Evolutionary conservation across 1,140 invertebrate species (phyloP).

Genomic region (Penaeus vannamei): DNA sequence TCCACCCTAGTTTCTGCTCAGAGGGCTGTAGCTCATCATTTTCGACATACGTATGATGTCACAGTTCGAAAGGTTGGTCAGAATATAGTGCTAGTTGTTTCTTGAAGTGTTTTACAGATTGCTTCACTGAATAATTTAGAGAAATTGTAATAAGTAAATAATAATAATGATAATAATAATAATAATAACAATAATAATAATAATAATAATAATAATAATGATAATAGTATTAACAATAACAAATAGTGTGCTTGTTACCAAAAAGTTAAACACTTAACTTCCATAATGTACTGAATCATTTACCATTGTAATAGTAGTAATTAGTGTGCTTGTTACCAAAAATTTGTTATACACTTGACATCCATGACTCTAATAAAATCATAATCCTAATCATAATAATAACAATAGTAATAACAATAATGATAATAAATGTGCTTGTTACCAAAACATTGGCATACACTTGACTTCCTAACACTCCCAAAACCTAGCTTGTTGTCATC

Average conservation of each 20-base stretch:
- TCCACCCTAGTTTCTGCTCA: slow-evolving; percentile 82
- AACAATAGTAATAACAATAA: too few species aligned
- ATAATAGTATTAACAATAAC: slow-evolving; percentile 37
- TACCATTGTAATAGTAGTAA: too few species aligned
- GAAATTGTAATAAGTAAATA: too few species aligned
- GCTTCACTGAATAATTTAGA: too few species aligned
- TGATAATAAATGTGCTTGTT: too few species aligned
- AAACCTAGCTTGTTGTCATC: too few species aligned
- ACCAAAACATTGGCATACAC: too few species aligned
- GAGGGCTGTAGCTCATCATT: slow-evolving; percentile 77
- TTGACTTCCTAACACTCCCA: too few species aligned
- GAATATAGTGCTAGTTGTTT: slow-evolving; percentile 62
- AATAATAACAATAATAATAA: slow-evolving; percentile 34
- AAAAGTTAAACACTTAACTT: neutral
- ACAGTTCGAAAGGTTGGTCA: slow-evolving; percentile 66
- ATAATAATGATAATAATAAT: neutral
- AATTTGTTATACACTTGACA: neutral
- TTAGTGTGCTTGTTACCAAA: neutral
- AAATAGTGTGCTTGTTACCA: slow-evolving; percentile 28
- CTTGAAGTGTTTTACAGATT: too few species aligned
- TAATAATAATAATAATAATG: neutral
- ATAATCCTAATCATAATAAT: too few species aligned
- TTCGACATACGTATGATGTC: slow-evolving; percentile 75
- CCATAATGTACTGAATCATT: too few species aligned
- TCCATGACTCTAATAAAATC: too few species aligned